Evolutionary conservation across 1,140 invertebrate genomes (phyloP).

Genomic region (Coelopa frigida): DNA sequence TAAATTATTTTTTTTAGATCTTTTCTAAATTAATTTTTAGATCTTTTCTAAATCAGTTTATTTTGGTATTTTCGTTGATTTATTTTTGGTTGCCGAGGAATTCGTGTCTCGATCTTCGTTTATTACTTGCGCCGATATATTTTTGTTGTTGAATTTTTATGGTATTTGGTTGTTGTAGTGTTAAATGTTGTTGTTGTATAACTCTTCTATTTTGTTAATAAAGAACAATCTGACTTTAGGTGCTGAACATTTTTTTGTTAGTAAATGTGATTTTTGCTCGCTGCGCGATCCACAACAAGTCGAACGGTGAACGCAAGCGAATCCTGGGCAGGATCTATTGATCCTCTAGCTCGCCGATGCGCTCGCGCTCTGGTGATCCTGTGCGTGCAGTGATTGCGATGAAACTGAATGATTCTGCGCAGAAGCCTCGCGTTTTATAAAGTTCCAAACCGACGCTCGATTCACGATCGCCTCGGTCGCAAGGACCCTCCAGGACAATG

Average conservation of each 20-base stretch:
- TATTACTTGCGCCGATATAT: background rate
- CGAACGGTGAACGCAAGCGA: constrained; percentile 11
- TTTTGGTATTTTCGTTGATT: too few species aligned
- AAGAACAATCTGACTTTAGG: constrained; percentile 42
- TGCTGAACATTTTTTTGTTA: constrained; percentile 10
- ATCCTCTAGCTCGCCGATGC: constrained; percentile 26
- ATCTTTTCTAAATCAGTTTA: too few species aligned
- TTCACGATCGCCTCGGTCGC: constrained; percentile 20
- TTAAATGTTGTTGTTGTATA: background rate
- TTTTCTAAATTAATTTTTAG: too few species aligned
- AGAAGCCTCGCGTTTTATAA: constrained; percentile 37
- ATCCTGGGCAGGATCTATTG: constrained; percentile 21
- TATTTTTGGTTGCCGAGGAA: too few species aligned
- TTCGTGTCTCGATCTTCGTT: too few species aligned
- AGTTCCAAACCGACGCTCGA: too few species aligned
- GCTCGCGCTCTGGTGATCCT: constrained; percentile 31
- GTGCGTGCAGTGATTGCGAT: constrained; percentile 40
- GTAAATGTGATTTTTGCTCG: background rate
- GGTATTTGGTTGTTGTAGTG: constrained; percentile 1
- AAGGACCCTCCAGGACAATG: constrained; percentile 15
- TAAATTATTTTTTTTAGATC: too few species aligned
- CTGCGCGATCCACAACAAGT: background rate
- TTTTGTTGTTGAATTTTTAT: background rate
- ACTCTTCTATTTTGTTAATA: constrained; percentile 16
- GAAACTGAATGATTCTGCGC: constrained; percentile 44